Evolutionary conservation across 2,888 invertebrate species (phyloP).

Genomic region (Hyles lineata): DNA sequence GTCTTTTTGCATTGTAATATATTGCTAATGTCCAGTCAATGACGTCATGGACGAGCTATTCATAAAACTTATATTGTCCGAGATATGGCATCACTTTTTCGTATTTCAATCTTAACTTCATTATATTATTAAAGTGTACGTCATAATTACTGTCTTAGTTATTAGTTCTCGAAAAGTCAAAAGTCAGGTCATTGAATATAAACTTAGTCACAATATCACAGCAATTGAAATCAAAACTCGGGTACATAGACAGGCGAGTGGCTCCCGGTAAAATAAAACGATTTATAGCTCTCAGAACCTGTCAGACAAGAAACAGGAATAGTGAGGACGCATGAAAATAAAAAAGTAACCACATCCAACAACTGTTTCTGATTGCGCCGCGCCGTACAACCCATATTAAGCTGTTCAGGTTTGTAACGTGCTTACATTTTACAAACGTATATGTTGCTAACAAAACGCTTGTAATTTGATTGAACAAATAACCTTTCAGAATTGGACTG

Average conservation of each 20-base stretch:
- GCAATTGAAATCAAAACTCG: slow-evolving; percentile 10
- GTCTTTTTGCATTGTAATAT: too few species aligned
- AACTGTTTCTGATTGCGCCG: slow-evolving; percentile 1
- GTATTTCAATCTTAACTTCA: too few species aligned
- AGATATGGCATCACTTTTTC: too few species aligned
- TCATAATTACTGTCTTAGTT: too few species aligned
- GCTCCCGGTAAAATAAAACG: slow-evolving; percentile 8
- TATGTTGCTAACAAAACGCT: neutral
- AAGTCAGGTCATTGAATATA: too few species aligned
- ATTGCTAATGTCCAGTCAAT: too few species aligned
- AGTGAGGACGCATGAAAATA: neutral
- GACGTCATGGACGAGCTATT: too few species aligned
- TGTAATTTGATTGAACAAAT: neutral
- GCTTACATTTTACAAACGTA: neutral
- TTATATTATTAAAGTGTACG: too few species aligned
- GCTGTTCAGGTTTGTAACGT: neutral
- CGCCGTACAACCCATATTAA: slow-evolving; percentile 2
- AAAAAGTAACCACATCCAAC: slow-evolving; percentile 7
- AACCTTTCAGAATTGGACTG: too few species aligned
- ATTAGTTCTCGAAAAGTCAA: too few species aligned
- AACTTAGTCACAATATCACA: neutral
- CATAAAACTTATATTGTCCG: too few species aligned
- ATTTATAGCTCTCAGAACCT: slow-evolving; percentile 1
- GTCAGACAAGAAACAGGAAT: slow-evolving; percentile 23
- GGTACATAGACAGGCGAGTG: neutral